Base-by-base conservation (phyloP, 2,113 vertebrate genomes). In the Myotis lucifugus region DNA sequence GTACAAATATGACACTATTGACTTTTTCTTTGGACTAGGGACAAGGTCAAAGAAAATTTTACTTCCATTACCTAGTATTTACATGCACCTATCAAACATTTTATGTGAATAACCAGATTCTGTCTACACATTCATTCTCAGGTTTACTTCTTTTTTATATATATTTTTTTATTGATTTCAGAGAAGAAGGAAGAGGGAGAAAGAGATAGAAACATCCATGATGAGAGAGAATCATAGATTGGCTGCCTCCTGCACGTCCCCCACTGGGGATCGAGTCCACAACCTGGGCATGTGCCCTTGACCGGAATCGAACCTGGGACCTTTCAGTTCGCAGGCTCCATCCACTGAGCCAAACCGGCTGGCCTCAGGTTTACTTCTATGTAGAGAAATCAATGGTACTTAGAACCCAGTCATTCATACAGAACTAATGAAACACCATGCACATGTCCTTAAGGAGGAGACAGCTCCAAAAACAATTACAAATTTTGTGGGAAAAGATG, bases 61-160 rank as follows among this genome's bases (percentile, higher is more conserved):
- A 94, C 40, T 21, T 94, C n/a, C 19, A 86, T 48, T 90, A 81
- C 32, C 32, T 54, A 85, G 3, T 95, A 93, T 54, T 19, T 93
- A 73, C 14, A 66, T 18, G 27, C 18, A 70, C 13, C 14, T 76
- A 90, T 59, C 32, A 76, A 88, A 64, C 42, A 37, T 77, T 94
- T 94, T 79, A 69, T 74, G 70, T 32, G 12, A 13, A 88, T 90
- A 29, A 93, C 61, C 83, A 34, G 48, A 73, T 79, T 94, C 64
- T 79, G 25, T 29, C 56, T 50, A 23, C 8, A 85, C 13, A 56
- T 40, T 73, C 78, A 48, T 64, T 27, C 11, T 64, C 18, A 59
- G 19, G 11, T 76, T 94, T 86, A 85, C 34, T 88, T 96, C 27
- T 86, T 42, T 42, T 42, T 8, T 42, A 42, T 42, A 42, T 42